A percentile compares a stretch with the other conserved stretches of the same genome.
Evolutionary conservation across 2,113 vertebrate species (phyloP).

Genomic region (Scopus umbretta): DNA sequence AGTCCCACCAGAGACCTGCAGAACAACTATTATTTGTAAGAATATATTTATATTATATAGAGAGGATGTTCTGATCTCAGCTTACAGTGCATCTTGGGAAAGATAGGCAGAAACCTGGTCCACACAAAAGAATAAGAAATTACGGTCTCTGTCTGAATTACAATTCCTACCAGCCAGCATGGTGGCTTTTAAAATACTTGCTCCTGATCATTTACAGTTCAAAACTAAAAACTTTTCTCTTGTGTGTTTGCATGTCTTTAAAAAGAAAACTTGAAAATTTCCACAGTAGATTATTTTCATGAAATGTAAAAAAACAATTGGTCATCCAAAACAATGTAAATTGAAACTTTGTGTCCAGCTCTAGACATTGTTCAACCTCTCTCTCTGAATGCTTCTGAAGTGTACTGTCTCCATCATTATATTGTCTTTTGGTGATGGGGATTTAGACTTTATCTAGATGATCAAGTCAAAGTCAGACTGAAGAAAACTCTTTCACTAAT

Average conservation of each 20-base stretch:
- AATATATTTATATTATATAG: not conserved
- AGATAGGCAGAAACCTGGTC: not conserved
- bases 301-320: not conserved
- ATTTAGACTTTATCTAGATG: not conserved
- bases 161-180: not conserved
- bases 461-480: not conserved
- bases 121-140: not conserved
- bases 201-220: not conserved
- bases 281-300: not conserved
- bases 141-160: not conserved
- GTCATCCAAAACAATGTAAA: not conserved
- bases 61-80: not conserved
- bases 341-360: not conserved
- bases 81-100: not conserved
- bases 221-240: not conserved
- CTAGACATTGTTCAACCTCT: not conserved
- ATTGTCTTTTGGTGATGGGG: not conserved
- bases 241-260: not conserved
- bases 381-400: not conserved
- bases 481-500: not conserved
- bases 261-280: not conserved
- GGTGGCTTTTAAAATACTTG: not conserved
- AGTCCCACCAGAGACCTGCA: not conserved
- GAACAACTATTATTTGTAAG: not conserved
- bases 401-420: not conserved